These are phyloP conservation scores for Coecobrya sp. DNA, from an alignment of 2,888 invertebrate species.

Conservation along the genomic window DNA sequence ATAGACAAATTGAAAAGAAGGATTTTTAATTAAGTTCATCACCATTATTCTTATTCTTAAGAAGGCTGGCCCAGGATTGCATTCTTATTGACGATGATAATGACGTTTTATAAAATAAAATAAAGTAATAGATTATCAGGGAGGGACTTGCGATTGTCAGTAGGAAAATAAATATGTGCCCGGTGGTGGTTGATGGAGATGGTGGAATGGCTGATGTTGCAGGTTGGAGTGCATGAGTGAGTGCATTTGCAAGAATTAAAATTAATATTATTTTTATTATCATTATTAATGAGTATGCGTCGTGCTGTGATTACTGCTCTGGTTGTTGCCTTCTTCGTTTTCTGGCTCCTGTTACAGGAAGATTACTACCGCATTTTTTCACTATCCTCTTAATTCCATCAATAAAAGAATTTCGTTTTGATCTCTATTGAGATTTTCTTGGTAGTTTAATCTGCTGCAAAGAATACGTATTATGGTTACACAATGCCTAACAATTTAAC, in stretches of 20 bases:
- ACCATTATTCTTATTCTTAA: not conserved
- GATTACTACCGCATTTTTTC: constrained; percentile 51
- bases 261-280: constrained; percentile 50
- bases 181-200: constrained; percentile 38
- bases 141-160: constrained; percentile 50
- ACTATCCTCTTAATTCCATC: not conserved
- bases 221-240: not conserved
- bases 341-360: not conserved
- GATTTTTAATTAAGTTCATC: constrained; percentile 73
- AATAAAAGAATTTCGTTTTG: not conserved
- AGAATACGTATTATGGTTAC: not conserved
- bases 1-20: constrained; percentile 58
- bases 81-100: constrained; percentile 28
- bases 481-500: not conserved
- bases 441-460: not conserved
- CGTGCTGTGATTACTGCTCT: constrained; percentile 53
- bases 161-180: constrained; percentile 21
- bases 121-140: constrained; percentile 56
- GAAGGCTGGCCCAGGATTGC: constrained; percentile 7
- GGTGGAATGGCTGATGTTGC: no score
- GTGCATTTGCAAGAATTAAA: constrained; percentile 47
- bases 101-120: constrained; percentile 25
- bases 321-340: constrained; percentile 52
- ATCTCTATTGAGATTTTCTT: constrained; percentile 7
- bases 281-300: constrained; percentile 52